These are phyloP conservation scores for Formica exsecta DNA, from an alignment of 1,140 invertebrate species.

Conservation along the genomic window DNA sequence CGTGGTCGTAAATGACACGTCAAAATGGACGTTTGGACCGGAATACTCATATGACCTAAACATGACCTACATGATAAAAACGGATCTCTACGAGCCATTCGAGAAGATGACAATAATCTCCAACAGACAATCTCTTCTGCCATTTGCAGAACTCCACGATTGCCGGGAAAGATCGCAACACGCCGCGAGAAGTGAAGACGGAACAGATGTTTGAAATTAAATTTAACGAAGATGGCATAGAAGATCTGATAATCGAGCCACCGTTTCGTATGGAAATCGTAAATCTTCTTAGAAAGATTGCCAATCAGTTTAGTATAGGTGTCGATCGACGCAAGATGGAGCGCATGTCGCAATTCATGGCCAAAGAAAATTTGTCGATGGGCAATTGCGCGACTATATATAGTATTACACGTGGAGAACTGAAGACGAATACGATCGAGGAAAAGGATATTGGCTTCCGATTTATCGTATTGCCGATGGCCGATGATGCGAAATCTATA, in stretches of 20 bases:
- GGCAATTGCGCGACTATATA: slow-evolving; percentile 35
- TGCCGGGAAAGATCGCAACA: background rate
- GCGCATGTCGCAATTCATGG: slow-evolving; percentile 20
- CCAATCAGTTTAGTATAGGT: slow-evolving; percentile 44
- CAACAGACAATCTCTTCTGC: slow-evolving; percentile 56
- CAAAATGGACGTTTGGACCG: slow-evolving; percentile 67
- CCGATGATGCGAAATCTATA: background rate
- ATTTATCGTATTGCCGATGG: background rate
- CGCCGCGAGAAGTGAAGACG: background rate
- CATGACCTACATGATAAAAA: slow-evolving; percentile 25
- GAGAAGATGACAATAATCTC: slow-evolving; percentile 64
- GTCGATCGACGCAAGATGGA: background rate
- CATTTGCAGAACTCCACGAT: slow-evolving; percentile 52
- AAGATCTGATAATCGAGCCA: slow-evolving; percentile 57
- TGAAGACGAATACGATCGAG: background rate
- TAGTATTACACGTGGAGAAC: background rate
- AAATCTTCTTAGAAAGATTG: slow-evolving; percentile 56
- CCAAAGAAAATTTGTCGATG: slow-evolving; percentile 41
- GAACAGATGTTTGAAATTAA: slow-evolving; percentile 69
- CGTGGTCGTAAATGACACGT: slow-evolving; percentile 62
- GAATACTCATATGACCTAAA: slow-evolving; percentile 69
- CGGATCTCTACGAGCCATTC: slow-evolving; percentile 4
- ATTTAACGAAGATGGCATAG: slow-evolving; percentile 65
- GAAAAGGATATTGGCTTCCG: background rate
- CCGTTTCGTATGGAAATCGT: background rate